Percentiles rank a stretch among this genome's conserved stretches.
These are phyloP conservation scores for Corynorhinus townsendii DNA, from an alignment of 2,113 vertebrate genomes.

Conservation along the genomic window DNA sequence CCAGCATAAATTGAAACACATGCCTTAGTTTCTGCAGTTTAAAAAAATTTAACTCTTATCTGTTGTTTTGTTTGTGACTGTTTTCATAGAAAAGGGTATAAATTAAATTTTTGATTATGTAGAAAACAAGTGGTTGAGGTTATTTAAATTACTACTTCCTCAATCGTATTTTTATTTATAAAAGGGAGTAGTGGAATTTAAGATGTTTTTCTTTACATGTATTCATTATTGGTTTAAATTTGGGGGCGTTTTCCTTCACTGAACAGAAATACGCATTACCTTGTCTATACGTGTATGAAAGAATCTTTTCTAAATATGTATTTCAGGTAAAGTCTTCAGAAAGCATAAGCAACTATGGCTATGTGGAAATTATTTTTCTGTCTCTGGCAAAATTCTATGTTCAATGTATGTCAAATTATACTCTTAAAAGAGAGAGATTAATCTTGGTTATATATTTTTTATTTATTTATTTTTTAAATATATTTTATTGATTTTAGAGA, in stretches of 20 bases:
- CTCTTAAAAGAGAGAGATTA: not conserved
- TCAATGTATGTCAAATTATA: not conserved
- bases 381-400: not conserved
- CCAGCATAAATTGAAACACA: constrained; percentile 18
- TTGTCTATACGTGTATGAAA: not conserved
- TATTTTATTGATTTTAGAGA: too few species aligned
- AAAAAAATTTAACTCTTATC: not conserved
- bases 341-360: not conserved
- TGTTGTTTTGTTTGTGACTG: not conserved
- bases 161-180: not conserved
- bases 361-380: not conserved
- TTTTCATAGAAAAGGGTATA: constrained; percentile 1
- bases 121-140: not conserved
- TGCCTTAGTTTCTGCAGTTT: not conserved
- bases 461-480: too few species aligned
- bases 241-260: not conserved
- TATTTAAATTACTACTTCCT: not conserved
- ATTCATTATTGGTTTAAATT: constrained; percentile 9
- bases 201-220: not conserved
- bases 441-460: not conserved
- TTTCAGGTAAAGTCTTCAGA: not conserved
- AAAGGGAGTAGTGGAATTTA: not conserved
- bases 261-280: not conserved
- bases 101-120: not conserved
- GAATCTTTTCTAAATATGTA: not conserved